Percentiles rank a stretch among this genome's conserved stretches.
These are phyloP conservation scores for Neosilurus mollespiculum DNA, from an alignment of 2,797 vertebrate genomes.

Conservation along the genomic window DNA sequence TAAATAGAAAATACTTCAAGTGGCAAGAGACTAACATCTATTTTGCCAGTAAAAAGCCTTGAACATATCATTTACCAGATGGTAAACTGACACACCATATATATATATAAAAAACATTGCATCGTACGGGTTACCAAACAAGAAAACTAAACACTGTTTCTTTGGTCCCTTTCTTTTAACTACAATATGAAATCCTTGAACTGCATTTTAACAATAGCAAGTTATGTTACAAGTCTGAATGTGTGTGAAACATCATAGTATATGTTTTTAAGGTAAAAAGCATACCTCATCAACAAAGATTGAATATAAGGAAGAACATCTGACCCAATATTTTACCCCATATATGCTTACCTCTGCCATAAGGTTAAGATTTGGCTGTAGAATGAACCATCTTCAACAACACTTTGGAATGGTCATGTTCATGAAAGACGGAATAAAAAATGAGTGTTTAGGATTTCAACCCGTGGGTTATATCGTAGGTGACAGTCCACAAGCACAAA, in stretches of 20 bases:
- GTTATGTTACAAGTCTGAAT: neutral
- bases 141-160: neutral
- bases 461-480: neutral
- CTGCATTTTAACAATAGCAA: neutral
- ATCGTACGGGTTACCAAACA: neutral
- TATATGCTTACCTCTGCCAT: neutral
- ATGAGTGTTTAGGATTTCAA: neutral
- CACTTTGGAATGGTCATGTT: neutral
- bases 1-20: neutral
- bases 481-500: neutral
- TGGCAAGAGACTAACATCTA: neutral
- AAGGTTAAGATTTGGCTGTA: neutral
- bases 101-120: too few species aligned
- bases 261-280: neutral
- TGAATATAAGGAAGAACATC: too few species aligned
- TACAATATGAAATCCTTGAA: neutral
- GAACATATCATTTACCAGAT: neutral
- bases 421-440: neutral
- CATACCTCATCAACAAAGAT: neutral
- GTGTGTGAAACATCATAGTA: neutral
- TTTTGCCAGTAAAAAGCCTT: neutral
- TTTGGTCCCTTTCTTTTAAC: neutral
- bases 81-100: neutral
- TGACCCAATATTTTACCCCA: neutral
- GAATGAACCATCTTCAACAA: neutral